Percentiles rank a stretch among this genome's conserved stretches.
phyloP scores from a whole-genome alignment of 2,113 vertebrate genomes.

The Oncorhynchus tshawytscha region DNA sequence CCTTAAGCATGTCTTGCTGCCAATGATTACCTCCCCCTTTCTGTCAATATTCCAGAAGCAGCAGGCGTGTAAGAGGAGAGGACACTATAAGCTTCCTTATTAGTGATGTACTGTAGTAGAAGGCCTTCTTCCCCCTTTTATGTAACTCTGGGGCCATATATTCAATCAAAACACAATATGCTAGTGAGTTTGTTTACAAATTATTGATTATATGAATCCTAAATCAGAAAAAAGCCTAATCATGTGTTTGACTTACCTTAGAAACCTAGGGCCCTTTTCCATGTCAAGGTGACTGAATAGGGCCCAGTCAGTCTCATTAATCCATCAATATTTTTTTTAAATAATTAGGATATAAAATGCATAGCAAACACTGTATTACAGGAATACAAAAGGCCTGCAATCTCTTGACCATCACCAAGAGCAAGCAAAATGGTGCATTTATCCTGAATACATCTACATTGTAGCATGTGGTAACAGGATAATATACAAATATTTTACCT shows the following conservation, averaged over 20 bases:
- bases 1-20: slow-evolving; percentile 32
- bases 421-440: not conserved
- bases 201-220: not conserved
- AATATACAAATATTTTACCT: slow-evolving; percentile 74
- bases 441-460: not conserved
- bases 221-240: not conserved
- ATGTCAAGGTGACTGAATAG: not conserved
- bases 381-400: not conserved
- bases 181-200: no score
- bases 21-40: slow-evolving; percentile 20
- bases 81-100: not conserved
- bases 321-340: not conserved
- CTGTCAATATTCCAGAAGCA: slow-evolving; percentile 45
- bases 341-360: not conserved
- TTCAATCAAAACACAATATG: no score
- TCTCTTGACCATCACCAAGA: no score
- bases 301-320: not conserved
- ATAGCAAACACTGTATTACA: not conserved
- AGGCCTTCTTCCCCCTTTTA: no score
- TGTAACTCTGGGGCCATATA: no score
- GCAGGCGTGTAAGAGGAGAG: slow-evolving; percentile 6
- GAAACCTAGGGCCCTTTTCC: no score
- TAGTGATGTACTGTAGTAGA: not conserved
- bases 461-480: not conserved
- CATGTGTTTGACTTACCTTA: not conserved